Base-by-base conservation (phyloP, 1,140 invertebrate species). In the Pararge aegeria region DNA sequence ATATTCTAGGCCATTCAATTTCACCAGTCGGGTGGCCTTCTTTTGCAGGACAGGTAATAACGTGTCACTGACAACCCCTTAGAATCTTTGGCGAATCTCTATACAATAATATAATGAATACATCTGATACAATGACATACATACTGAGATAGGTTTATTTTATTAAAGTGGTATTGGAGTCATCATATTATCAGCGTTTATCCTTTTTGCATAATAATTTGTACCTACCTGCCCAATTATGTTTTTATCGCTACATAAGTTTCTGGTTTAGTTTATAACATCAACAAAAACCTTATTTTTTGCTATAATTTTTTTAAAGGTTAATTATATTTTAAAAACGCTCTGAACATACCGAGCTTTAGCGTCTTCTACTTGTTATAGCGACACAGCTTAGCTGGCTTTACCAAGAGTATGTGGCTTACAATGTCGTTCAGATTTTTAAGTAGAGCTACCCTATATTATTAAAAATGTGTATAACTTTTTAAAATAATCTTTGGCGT, bases 351-450 rank as follows among this genome's bases (percentile, higher is more conserved):
- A 4, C 19, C 20, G 12, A 15, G 1, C 5, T 46, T 20, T 55
- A 7, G 2, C 21, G 48, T 24, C 42, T 37, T 7, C 13, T 30
- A 29, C 16, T 55, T 30, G 40, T 37, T 56, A 49, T 56, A 56
- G 55, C 44, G 55, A 49, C 18, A 30, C 42, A 49, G 55, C 55
- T 56, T 56, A 56, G 55, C 29, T 56, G 42, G 29, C 55, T 56
- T 56, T 56, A 44, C n/a, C 18, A 49, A 29, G 42, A 21, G 20
- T 56, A 30, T 19, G 55, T 56, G 30, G 42, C 55, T 49, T 49
- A 49, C 29, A 20, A 49, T 30, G 38, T 29, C 37, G 27, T 55
- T 46, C 40, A 40, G 7, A 55, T 16, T 56, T 46, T 34, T 37
- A 49, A 37, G 19, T 56, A 27, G 7, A 49, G 19, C 21, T 21